Percentiles rank a stretch among this genome's conserved stretches.
These are phyloP conservation scores for Xenotilapia caudafasciata DNA, from an alignment of 2,113 vertebrate genomes.

Conservation along the genomic window DNA sequence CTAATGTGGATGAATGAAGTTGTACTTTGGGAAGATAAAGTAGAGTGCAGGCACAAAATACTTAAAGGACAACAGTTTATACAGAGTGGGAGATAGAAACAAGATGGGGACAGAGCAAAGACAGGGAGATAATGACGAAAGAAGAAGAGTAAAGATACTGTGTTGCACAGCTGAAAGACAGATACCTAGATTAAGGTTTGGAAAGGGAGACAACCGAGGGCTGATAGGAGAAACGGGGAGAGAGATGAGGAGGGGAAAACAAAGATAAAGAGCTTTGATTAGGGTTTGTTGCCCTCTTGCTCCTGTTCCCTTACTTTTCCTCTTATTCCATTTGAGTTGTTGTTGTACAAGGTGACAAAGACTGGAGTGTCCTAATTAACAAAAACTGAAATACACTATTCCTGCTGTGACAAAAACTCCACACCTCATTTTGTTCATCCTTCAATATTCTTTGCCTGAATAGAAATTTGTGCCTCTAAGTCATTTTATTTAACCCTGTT, in stretches of 20 bases:
- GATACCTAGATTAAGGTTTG: constrained; percentile 16
- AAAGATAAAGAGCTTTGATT: constrained; percentile 52
- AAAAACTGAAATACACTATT: constrained; percentile 8
- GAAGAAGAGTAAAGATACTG: constrained; percentile 6
- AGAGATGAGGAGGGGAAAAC: constrained; percentile 14
- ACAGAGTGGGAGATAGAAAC: neutral
- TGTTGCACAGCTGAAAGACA: constrained; percentile 21
- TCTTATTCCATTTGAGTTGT: neutral
- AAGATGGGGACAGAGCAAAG: constrained; percentile 20
- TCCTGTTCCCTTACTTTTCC: neutral
- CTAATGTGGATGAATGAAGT: neutral
- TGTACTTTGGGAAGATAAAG: neutral
- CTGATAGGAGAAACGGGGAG: constrained; percentile 17
- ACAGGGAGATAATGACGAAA: constrained; percentile 18
- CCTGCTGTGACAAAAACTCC: neutral
- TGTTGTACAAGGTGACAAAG: constrained; percentile 9
- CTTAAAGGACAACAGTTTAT: neutral
- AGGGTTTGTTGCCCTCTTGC: constrained; percentile 10
- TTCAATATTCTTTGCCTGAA: neutral
- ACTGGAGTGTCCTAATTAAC: constrained; percentile 35
- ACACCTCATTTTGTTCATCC: neutral
- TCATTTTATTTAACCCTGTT: neutral
- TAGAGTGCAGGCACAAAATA: neutral
- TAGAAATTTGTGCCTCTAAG: neutral
- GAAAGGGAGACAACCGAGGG: constrained; percentile 12